Evolutionary conservation across 2,888 invertebrate genomes (phyloP).

Genomic region (Athalia cordata): DNA sequence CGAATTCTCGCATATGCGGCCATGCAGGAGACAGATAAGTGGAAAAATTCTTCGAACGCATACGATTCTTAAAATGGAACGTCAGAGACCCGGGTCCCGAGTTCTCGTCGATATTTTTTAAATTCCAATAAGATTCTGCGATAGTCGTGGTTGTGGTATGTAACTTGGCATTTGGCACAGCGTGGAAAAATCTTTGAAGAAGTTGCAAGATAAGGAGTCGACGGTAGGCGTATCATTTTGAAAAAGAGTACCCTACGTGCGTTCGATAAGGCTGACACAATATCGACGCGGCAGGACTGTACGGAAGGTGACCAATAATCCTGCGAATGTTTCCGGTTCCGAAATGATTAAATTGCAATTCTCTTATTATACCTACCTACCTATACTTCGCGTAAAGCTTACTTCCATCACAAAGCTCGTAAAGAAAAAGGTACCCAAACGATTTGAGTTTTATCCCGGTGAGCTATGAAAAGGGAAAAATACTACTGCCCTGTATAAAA

Average conservation of each 20-base stretch:
- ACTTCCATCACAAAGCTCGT: background rate
- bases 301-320: background rate
- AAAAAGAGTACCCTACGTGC: too few relatives aligned
- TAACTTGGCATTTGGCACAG: too few relatives aligned
- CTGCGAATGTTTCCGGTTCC: background rate
- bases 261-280: background rate
- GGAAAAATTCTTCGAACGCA: conserved; percentile 69
- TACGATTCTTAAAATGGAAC: conserved; percentile 8
- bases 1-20: conserved; percentile 67
- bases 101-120: background rate
- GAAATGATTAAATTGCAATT: background rate
- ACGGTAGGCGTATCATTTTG: too few relatives aligned
- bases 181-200: too few relatives aligned
- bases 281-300: background rate
- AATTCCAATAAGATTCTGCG: background rate
- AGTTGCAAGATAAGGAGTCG: too few relatives aligned
- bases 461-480: conserved; percentile 13
- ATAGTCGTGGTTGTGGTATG: too few relatives aligned
- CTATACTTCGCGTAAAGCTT: background rate
- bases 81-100: background rate
- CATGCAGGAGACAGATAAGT: conserved; percentile 71
- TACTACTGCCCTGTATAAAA: background rate
- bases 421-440: background rate
- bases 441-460: background rate
- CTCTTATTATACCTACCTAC: background rate